Base-by-base conservation (phyloP, 2,888 invertebrate genomes). In the Andricus quercusramuli region DNA sequence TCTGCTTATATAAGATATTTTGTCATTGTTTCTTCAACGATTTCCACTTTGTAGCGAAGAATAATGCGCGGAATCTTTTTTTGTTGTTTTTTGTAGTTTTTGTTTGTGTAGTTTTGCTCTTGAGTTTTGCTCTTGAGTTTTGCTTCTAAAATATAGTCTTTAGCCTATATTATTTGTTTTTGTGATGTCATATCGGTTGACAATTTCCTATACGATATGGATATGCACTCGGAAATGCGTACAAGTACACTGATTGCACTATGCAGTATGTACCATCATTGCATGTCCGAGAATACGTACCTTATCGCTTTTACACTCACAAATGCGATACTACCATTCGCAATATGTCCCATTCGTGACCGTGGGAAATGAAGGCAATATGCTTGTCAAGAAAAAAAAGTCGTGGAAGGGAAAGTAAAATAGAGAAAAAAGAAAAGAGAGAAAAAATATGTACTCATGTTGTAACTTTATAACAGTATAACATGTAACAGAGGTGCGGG, bases 341-440 rank as follows among this genome's bases (percentile, higher is more conserved):
- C 51, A 20, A 20, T 70, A 70, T 29, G 70, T 32, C 70, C 51
- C 51, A 70, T 29, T 70, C 29, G 29, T 20, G 17, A 79, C 79
- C 81, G 79, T 81, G 81, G 79, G 81, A 81, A 56, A 81, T 81
- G 68, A 59, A 77, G 64, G 51, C 47, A 79, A 56, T 77, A 47
- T 65, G 3, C 59, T 76, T 78, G 66, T 17, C 78, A 76, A 44
- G 37, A 56, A 59, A 37, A 37, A 65, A 74, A 78, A 25, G 15
- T 11, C n/a, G 59, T 56, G 51, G 37, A 76, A 59, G 22, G 41
- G 25, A 76, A 78, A 64, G 44, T 64, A n/a, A 56, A 13, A 56
- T 59, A 64, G 29, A 41, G 47, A 59, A 79, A 59, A 41, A 70
- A 67, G 22, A 20, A 37, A 32, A 65, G 17, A 37, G 65, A 64